Evolutionary conservation across 1,140 invertebrate genomes (phyloP).

Genomic region (Eumeta japonica): DNA sequence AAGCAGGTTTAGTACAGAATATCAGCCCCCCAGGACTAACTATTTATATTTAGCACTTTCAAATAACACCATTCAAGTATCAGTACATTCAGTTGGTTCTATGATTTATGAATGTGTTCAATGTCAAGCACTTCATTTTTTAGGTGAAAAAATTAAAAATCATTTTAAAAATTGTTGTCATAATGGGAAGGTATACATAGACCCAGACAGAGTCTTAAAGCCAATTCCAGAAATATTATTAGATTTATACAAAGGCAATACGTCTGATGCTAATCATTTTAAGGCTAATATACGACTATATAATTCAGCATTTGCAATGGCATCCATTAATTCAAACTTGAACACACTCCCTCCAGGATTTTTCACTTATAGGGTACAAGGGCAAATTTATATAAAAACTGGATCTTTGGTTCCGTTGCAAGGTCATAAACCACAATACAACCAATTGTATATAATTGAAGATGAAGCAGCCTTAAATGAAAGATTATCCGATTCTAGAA

Average conservation of each 20-base stretch:
- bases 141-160: conserved; percentile 18
- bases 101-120: no score
- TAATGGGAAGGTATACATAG: conserved; percentile 17
- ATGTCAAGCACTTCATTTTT: no score
- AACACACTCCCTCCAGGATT: conserved; percentile 13
- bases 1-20: no score
- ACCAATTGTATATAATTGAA: conserved; percentile 18
- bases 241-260: conserved; percentile 20
- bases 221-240: conserved; percentile 18
- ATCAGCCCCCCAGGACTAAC: conserved; percentile 16
- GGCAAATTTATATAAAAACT: no score
- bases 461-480: conserved; percentile 17
- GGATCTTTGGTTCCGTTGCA: conserved; percentile 11
- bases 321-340: no score
- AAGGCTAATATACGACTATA: conserved; percentile 15
- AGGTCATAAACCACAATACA: conserved; percentile 19
- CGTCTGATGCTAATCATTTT: conserved; percentile 19
- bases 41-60: no score
- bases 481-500: no score
- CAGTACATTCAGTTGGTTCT: no score
- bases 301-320: no score
- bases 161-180: conserved; percentile 19
- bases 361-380: conserved; percentile 18
- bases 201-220: conserved; percentile 14
- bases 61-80: no score